These are phyloP conservation scores for Oncopodura yosiiana DNA, from an alignment of 1,140 invertebrate genomes.

Conservation along the genomic window DNA sequence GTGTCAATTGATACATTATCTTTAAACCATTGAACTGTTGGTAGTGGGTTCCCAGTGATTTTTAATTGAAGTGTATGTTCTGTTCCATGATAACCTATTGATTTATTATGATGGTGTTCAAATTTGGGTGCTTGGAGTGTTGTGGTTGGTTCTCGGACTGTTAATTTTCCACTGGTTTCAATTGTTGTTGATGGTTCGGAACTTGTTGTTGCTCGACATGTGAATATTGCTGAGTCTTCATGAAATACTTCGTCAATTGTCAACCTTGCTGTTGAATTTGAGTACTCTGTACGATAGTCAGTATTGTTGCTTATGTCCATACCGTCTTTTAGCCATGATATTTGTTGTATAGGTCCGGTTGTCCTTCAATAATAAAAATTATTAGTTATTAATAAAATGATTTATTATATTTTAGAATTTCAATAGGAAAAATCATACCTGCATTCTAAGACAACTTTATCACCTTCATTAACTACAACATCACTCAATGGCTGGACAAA, in stretches of 20 bases:
- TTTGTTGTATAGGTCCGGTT: conserved; percentile 48
- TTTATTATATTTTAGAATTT: background rate
- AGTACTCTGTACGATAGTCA: conserved; percentile 53
- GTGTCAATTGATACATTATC: conserved; percentile 61
- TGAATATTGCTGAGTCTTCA: conserved; percentile 71
- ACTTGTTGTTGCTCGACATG: conserved; percentile 49
- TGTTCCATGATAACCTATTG: conserved; percentile 53
- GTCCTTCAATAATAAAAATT: conserved; percentile 40
- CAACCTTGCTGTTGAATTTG: conserved; percentile 50
- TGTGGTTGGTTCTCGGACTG: conserved; percentile 61
- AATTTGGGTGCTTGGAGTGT: conserved; percentile 56
- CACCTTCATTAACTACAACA: conserved; percentile 62
- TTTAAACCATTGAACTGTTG: conserved; percentile 69
- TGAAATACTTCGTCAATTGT: conserved; percentile 69
- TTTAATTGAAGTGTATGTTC: conserved; percentile 37
- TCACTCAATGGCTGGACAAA: conserved; percentile 55
- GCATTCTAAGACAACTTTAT: conserved; percentile 55
- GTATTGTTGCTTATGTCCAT: conserved; percentile 56
- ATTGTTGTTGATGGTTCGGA: conserved; percentile 56
- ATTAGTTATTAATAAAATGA: conserved; percentile 1
- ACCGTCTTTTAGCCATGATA: conserved; percentile 62
- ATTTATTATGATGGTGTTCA: conserved; percentile 51
- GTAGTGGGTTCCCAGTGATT: conserved; percentile 62
- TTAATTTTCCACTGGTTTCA: conserved; percentile 61
- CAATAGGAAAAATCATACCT: conserved; percentile 37